Evolutionary conservation across 2,797 vertebrate species (phyloP), one percentile per base, ranked within the genome.

Genomic region (Eospalax fontanierii): DNA sequence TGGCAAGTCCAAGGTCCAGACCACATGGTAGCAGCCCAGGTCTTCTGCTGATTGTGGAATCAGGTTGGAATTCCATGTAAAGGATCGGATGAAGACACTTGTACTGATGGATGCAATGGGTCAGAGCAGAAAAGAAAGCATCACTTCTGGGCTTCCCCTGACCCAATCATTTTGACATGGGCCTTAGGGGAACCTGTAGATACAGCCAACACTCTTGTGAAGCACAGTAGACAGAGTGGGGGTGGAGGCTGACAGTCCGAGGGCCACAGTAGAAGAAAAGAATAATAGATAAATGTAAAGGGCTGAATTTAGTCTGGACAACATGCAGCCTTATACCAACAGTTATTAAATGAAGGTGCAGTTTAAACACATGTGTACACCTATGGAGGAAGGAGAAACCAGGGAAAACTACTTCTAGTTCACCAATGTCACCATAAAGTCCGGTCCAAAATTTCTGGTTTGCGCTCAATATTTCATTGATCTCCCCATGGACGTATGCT

Each of bases 151-250:
- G 12, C 4, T 46, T n/a, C n/a, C 6, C 2, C 15, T 2, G 2
- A 15, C 10, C 24, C 26, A 3, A 46, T 54, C n/a, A 0, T 46
- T n/a, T 15, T 28, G 3, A 15, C 40, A 38, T 8, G 4, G 28
- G n/a, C 40, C 33, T 33, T 0, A 0, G 1, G 28, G 59, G 40
- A n/a, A 26, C n/a, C 18, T 9, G 33, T 15, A 11, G 22, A 6
- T 1, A 21, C 54, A 59, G 63, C 38, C 43, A 26, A 6, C 0
- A 0, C 35, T 28, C 28, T n/a, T 26, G 0, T 3, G 0, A 4
- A 33, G 26, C 38, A 26, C 0, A 0, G 1, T 1, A 26, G 33
- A 26, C 11, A 46, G 5, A 6, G 18, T 22, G 46, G 6, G 46
- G 6, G 11, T 50, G 46, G 46, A 11, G 46, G n/a, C n/a, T n/a